Percentiles rank a stretch among this genome's conserved stretches.
These are phyloP conservation scores for Bombus haemorrhoidalis DNA, from an alignment of 1,140 invertebrate genomes.

Conservation along the genomic window DNA sequence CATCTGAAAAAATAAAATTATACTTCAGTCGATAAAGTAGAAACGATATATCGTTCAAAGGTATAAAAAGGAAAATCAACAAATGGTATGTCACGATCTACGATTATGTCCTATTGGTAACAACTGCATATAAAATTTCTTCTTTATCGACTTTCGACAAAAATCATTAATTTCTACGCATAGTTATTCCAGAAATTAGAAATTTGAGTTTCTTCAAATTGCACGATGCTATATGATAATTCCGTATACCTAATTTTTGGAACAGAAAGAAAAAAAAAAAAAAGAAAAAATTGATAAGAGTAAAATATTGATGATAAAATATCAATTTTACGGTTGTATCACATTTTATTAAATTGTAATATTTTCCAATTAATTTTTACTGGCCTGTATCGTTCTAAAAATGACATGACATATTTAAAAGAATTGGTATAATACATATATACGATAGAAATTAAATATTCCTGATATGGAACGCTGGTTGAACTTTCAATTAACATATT, in stretches of 20 bases:
- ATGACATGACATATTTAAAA: not conserved
- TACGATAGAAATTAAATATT: constrained; percentile 23
- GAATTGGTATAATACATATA: not conserved
- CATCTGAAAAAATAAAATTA: not conserved
- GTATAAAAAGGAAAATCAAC: not conserved
- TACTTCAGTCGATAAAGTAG: not conserved
- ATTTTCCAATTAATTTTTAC: not conserved
- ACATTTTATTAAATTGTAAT: not conserved
- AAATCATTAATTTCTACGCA: not conserved
- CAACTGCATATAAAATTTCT: too few relatives aligned
- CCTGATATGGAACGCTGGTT: constrained; percentile 40
- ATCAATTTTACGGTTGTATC: too few relatives aligned
- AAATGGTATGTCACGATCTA: not conserved
- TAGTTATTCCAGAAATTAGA: not conserved
- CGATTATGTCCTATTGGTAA: not conserved
- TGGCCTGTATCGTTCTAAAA: not conserved
- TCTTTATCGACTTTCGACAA: not conserved
- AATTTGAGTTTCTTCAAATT: not conserved
- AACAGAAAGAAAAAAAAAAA: not conserved
- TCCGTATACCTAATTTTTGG: not conserved
- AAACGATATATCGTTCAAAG: not conserved
- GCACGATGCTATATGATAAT: not conserved
- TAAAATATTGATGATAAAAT: too few relatives aligned
- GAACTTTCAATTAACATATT: constrained; percentile 31
- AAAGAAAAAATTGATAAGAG: too few relatives aligned